Evolutionary conservation across 2,113 vertebrate genomes (phyloP), one percentile per base, ranked within the genome.

Genomic region (Gorsachius goisagi): DNA sequence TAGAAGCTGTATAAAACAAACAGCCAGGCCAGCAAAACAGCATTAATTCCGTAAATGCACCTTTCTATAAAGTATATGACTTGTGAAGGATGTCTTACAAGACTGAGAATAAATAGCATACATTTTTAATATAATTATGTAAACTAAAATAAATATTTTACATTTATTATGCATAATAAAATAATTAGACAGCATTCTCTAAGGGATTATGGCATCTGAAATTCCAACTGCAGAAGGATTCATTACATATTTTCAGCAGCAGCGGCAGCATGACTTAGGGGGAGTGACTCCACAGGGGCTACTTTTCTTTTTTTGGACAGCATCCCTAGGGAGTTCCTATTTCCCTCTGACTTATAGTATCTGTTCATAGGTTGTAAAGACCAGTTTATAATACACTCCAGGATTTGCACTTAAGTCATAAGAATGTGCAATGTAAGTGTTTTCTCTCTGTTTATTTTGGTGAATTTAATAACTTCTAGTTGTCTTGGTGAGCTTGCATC

Each of bases 321-420:
- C 92, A 76, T 97, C 97, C 90, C 95, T 78, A 24, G 97, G 89
- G 97, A 97, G 64, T 94, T 96, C 74, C 91, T 73, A 27, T 94
- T 97, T 98, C 89, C 88, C n/a, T 95, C 64, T 96, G 94, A 90
- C 90, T 97, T 98, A 96, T 2, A 94, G 50, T 97, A 88, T 92
- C 67, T 88, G 79, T 50, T 85, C 67, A 37, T 87, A 83, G n/a
- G 15, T 88, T 95, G 69, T 64, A 85, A 78, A 95, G 90, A 74
- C 41, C n/a, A n/a, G 53, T 83, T 85, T 72, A 77, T 89, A 93
- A 92, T 67, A 47, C 35, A 53, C 53, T 91, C 63, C 75, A 94
- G 68, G 35, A 44, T 97, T 92, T 95, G 44, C 72, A 94, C 88
- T 92, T 72, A 50, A 93, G 35, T 95, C 55, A 45, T 85, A 78